Evolutionary conservation across 1,140 invertebrate species (phyloP).

Genomic region (Aphis gossypii): DNA sequence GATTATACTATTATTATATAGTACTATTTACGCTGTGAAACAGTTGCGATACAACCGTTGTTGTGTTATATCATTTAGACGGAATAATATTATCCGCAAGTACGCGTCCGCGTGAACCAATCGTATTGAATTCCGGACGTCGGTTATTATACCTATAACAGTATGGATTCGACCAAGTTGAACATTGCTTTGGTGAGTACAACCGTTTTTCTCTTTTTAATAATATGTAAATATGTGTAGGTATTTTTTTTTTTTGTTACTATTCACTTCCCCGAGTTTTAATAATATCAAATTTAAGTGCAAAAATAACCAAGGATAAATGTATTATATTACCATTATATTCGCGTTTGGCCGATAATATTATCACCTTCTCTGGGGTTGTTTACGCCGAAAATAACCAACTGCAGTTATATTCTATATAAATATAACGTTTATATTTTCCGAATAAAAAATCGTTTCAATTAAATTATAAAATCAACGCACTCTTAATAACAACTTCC

Average conservation of each 20-base stretch:
- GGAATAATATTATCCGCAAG: background rate
- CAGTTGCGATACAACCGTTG: too few relatives aligned
- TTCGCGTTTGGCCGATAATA: background rate
- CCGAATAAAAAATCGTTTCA: constrained; percentile 9
- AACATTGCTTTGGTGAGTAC: background rate
- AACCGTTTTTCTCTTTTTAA: background rate
- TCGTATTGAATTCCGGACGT: background rate
- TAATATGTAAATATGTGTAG: background rate
- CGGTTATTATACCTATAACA: background rate
- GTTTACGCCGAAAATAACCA: background rate
- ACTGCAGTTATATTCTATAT: background rate
- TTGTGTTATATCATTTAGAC: background rate
- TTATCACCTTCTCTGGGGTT: background rate
- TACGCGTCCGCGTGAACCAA: background rate
- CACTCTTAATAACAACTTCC: background rate
- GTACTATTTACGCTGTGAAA: too few relatives aligned
- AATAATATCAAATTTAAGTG: background rate
- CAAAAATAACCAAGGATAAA: background rate
- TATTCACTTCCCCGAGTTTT: background rate
- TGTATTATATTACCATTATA: background rate
- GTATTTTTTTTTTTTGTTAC: background rate
- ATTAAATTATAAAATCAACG: constrained; percentile 3
- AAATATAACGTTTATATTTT: background rate
- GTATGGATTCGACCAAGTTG: background rate
- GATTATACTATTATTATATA: too few relatives aligned